Percentiles rank a stretch among this genome's conserved stretches.
Evolutionary conservation across 2,113 vertebrate genomes (phyloP).

Genomic region (Natator depressus): DNA sequence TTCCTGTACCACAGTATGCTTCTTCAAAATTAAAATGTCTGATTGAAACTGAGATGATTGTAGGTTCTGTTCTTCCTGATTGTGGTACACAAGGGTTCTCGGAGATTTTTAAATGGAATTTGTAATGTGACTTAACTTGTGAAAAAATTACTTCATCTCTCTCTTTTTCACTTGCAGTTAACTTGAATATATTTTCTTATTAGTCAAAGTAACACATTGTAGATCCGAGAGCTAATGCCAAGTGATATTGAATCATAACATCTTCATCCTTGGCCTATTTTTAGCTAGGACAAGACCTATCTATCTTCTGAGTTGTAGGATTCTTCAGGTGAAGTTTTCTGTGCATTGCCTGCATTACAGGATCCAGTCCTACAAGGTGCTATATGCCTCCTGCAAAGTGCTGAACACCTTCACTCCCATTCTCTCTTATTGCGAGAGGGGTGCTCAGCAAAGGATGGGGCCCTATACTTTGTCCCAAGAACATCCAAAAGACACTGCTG

Average conservation of each 20-base stretch:
- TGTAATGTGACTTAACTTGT: background rate
- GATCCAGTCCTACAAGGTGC: background rate
- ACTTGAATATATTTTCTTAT: background rate
- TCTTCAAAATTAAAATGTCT: slow-evolving; percentile 57
- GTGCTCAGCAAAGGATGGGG: background rate
- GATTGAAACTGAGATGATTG: slow-evolving; percentile 64
- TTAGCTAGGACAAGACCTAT: background rate
- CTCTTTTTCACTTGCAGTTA: background rate
- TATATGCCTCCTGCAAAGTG: background rate
- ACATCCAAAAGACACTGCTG: background rate
- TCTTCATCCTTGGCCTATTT: background rate
- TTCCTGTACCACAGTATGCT: slow-evolving; percentile 6
- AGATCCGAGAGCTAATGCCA: background rate
- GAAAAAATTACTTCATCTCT: background rate
- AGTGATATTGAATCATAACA: background rate
- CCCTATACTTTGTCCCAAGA: background rate
- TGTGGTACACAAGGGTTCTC: slow-evolving; percentile 18
- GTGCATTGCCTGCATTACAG: background rate
- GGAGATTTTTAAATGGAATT: slow-evolving; percentile 41
- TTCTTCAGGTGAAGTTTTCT: background rate
- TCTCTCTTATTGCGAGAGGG: background rate
- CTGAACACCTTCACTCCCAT: background rate
- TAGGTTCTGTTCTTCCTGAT: slow-evolving; percentile 46
- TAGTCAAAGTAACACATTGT: background rate
- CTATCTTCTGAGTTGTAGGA: background rate